phyloP scores from a whole-genome alignment of 1,140 invertebrate genomes.

The Argopecten irradians region DNA sequence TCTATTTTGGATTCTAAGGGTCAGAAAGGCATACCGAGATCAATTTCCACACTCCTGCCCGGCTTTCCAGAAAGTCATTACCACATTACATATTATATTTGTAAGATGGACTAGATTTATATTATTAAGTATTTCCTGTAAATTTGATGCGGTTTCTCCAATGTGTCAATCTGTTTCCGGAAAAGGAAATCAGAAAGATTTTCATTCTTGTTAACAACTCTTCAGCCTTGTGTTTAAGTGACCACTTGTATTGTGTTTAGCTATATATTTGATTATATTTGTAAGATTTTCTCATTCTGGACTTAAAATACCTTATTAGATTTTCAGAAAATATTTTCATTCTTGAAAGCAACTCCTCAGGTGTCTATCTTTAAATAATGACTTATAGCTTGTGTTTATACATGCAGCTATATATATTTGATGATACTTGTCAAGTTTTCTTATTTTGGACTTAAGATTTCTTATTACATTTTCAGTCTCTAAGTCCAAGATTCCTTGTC shows the following conservation, averaged over 20 bases:
- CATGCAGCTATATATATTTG: too few species aligned
- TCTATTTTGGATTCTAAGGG: background rate
- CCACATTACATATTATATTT: background rate
- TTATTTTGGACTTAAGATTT: too few species aligned
- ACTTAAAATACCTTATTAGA: too few species aligned
- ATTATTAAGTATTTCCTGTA: background rate
- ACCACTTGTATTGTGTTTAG: too few species aligned
- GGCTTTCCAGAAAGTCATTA: background rate
- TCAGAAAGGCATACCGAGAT: background rate
- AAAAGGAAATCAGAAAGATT: background rate
- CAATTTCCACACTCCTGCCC: background rate
- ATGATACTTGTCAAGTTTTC: too few species aligned
- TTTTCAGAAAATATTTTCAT: background rate
- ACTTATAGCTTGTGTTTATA: too few species aligned
- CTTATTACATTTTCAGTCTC: background rate
- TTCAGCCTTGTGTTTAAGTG: background rate
- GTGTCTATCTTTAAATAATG: background rate
- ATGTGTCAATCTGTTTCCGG: background rate
- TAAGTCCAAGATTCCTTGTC: background rate
- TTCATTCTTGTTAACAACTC: background rate
- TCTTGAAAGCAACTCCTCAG: background rate
- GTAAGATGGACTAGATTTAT: background rate
- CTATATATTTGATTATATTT: too few species aligned
- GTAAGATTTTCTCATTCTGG: too few species aligned
- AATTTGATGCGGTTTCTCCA: too few species aligned